These are phyloP conservation scores for Synanthedon andrenaeformis DNA, from an alignment of 2,888 invertebrate species.

Conservation along the genomic window DNA sequence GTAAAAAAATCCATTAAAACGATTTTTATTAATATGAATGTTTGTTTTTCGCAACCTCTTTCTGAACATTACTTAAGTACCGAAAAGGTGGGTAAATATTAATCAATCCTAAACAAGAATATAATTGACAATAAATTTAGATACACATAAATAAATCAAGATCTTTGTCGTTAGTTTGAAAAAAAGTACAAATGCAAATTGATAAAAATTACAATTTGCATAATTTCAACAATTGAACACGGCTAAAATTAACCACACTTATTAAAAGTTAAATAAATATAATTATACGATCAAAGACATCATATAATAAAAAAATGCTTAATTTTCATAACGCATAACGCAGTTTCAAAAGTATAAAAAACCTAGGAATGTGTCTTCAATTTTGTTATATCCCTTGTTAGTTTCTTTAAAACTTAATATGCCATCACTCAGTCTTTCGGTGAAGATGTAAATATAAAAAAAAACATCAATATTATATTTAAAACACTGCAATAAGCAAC, in stretches of 20 bases:
- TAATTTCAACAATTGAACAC: too few relatives aligned
- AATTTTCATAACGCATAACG: not conserved
- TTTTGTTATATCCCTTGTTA: slow-evolving; percentile 19
- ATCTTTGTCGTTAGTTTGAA: not conserved
- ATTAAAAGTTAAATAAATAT: too few relatives aligned
- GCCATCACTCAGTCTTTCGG: slow-evolving; percentile 60
- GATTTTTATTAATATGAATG: too few relatives aligned
- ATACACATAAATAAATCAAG: not conserved
- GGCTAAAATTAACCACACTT: too few relatives aligned
- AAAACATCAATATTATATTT: slow-evolving; percentile 27
- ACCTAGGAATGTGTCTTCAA: slow-evolving; percentile 29
- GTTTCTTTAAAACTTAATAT: slow-evolving; percentile 31
- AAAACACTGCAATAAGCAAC: slow-evolving; percentile 39
- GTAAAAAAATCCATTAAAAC: too few relatives aligned
- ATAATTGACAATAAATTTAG: not conserved
- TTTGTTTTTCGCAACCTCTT: not conserved
- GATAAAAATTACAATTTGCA: not conserved
- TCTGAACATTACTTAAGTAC: slow-evolving; percentile 31
- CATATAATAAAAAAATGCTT: not conserved
- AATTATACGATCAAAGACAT: too few relatives aligned
- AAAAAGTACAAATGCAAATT: not conserved
- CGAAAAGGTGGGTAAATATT: slow-evolving; percentile 3
- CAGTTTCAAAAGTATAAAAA: not conserved
- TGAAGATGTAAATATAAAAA: slow-evolving; percentile 33
- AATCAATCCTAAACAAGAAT: too few relatives aligned